Conservation (phyloP, 2,888 invertebrate species). For the Amaurobius ferox region DNA sequence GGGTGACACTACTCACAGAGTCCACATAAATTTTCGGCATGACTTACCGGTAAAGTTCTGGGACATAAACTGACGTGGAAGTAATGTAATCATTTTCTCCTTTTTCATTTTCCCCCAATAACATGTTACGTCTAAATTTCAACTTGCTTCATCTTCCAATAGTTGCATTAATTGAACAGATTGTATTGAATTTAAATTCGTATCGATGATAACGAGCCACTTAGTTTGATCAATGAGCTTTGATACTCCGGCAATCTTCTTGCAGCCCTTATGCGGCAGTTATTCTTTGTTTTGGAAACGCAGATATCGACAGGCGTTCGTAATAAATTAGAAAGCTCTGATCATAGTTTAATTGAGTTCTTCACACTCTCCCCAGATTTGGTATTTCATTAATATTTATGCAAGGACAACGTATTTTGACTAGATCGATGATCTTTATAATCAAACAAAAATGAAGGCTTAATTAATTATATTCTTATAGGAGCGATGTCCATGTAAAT, state of each 20-base stretch:
- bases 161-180: background rate
- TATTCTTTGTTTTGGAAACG: slow-evolving; percentile 13
- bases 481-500: slow-evolving; percentile 38
- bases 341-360: slow-evolving; percentile 58
- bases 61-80: too few species aligned
- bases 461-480: slow-evolving; percentile 27
- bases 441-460: slow-evolving; percentile 46
- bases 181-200: slow-evolving; percentile 19
- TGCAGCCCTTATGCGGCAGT: background rate
- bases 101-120: too few species aligned
- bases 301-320: slow-evolving; percentile 43
- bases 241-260: background rate
- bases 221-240: slow-evolving; percentile 13
- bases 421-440: slow-evolving; percentile 32
- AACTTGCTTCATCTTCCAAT: too few species aligned
- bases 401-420: slow-evolving; percentile 21
- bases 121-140: too few species aligned
- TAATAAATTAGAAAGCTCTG: slow-evolving; percentile 46
- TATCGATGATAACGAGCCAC: slow-evolving; percentile 20
- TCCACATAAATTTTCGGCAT: too few species aligned
- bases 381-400: slow-evolving; percentile 44
- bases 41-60: too few species aligned
- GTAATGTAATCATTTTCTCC: too few species aligned
- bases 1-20: too few species aligned
- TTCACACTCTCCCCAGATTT: background rate